A percentile compares a stretch with the other conserved stretches of the same genome.
These are phyloP conservation scores for Zootoca vivipara DNA, from an alignment of 2,113 vertebrate species.

Conservation along the genomic window DNA sequence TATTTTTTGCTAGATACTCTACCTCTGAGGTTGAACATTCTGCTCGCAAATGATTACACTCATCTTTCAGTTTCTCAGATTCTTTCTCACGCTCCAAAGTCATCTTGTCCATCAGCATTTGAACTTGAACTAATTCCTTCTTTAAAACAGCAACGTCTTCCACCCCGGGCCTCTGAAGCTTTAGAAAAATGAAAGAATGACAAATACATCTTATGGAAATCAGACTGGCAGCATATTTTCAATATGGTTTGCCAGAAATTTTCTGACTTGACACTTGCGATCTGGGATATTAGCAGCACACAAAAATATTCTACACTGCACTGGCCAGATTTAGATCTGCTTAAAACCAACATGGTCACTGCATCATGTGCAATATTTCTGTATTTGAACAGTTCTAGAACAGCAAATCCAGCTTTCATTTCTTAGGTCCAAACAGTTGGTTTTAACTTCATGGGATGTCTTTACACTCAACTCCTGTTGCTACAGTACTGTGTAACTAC, in stretches of 20 bases:
- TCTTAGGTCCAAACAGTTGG: not conserved
- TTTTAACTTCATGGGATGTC: not conserved
- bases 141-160: constrained; percentile 96
- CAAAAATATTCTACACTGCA: not conserved
- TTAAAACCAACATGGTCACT: not conserved
- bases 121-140: constrained; percentile 95
- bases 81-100: constrained; percentile 91
- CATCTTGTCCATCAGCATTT: constrained; percentile 95
- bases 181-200: constrained; percentile 50
- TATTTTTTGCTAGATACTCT: constrained; percentile 39
- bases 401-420: not conserved
- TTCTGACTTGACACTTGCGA: not conserved
- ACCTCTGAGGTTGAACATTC: constrained; percentile 90
- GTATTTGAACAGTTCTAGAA: not conserved
- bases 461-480: not conserved
- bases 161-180: constrained; percentile 95
- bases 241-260: constrained; percentile 11
- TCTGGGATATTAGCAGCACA: not conserved
- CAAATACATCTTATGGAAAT: constrained; percentile 30
- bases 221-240: not conserved
- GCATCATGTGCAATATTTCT: not conserved
- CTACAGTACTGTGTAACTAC: not conserved
- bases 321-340: not conserved
- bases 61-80: constrained; percentile 88
- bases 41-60: constrained; percentile 87